Evolutionary conservation across 2,113 vertebrate species (phyloP), one percentile per base, ranked within the genome.

Genomic region (Capreolus pygargus): DNA sequence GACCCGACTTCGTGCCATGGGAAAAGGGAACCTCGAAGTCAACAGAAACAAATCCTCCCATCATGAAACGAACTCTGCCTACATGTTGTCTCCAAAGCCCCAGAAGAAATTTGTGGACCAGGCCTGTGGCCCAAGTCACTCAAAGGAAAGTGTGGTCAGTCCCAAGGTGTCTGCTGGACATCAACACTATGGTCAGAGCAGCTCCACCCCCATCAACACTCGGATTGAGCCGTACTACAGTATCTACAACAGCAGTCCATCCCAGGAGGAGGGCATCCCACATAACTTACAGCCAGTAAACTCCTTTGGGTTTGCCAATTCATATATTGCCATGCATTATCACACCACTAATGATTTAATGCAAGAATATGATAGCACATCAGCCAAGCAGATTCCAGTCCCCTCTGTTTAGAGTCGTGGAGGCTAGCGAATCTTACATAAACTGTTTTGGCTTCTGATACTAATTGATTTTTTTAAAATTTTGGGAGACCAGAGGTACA

Each of bases 31-130:
- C 98, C 98, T 99, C 6, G 99, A 99, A 92, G 99, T 99, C 98
- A 99, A 99, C 98, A 99, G 99, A 97, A 99, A 99, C 98, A 99
- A 99, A 97, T 99, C 99, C 0, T 99, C 99, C 27, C 99, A 99
- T 97, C 99, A 99, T 0, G 99, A 99, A 98, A 99, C 99, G 95
- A 99, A 99, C 98, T 99, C 99, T 0, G 99, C 99, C 0, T 99
- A 99, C 45, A 96, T 99, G 98, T 97, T 99, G 92, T 99, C 99
- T 15, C 99, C 99, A 14, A 99, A 99, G 97, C 99, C 99, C 0
- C 99, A 99, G 96, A 99, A 99, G 94, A 99, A 99, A 98, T 98
- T 99, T 87, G 99, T 99, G 97, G 99, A 99, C 98, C 99, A 99
- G 98, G 99, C 99, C 0, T 99, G 99, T 13, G 99, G 99, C 27